Base-by-base conservation (phyloP, 2,113 vertebrate species). In the Synodontis membranacea region DNA sequence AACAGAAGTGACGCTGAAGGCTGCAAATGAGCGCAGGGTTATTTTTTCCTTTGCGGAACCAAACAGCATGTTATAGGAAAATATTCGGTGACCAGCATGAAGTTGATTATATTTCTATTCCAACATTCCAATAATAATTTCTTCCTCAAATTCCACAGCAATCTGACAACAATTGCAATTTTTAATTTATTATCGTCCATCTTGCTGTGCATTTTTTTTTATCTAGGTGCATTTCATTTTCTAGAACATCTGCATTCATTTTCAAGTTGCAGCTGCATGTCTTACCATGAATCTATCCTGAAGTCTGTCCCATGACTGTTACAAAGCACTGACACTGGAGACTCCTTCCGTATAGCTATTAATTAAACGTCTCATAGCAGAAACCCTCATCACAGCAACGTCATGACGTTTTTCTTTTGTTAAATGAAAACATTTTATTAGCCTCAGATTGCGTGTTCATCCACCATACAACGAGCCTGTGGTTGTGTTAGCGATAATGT, bases 1-100 rank as follows among this genome's bases (percentile, higher is more conserved):
- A 86, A 85, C 82, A 82, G 52, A 58, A 46, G 80, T 83, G 54
- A 56, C 80, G 19, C 52, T 78, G 82, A 62, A 58, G 52, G 70
- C 83, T 81, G 56, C 48, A 75, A 70, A 80, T 85, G 78, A 80
- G 56, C 5, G 34, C 31, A 50, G 37, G 80, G 46, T 62, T 85
- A 50, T 48, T 50, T 68, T 60, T 44, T 87, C 60, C 81, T 80
- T 70, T 80, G 56, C 42, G 72, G 72, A 48, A 75, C 48, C 12
- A 44, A 44, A n/a, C 42, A 6, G 44, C 42, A 37, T 23, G 19
- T 39, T 14, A 28, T 44, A 75, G 10, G 12, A 44, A 75, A 17
- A 75, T 75, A 72, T 25, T 25, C 11, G n/a, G 0, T 66, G 58
- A 60, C 12, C 4, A 34, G 5, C 62, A 11, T 66, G 66, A 21